phyloP scores from a whole-genome alignment of 2,113 vertebrate species.

The Sorex araneus region DNA sequence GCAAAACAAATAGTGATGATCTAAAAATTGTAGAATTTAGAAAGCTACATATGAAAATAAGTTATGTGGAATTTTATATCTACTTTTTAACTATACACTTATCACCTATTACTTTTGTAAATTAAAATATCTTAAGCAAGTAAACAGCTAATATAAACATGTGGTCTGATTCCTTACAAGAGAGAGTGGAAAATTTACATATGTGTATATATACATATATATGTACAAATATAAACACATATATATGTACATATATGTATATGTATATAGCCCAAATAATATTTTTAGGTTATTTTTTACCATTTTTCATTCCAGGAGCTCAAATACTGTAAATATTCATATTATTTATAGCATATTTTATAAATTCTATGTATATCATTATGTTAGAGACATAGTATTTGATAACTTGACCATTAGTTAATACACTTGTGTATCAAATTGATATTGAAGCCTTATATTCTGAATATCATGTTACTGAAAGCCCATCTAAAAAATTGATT shows the following conservation, averaged over 20 bases:
- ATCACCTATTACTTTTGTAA: background rate
- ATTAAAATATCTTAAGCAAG: slow-evolving; percentile 26
- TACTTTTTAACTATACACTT: no score
- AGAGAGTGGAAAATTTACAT: no score
- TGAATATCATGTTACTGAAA: slow-evolving; percentile 4
- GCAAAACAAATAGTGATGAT: background rate
- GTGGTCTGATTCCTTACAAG: background rate
- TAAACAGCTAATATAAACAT: background rate
- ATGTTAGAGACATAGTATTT: background rate
- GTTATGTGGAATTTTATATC: no score
- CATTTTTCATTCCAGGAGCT: background rate
- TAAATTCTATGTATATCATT: background rate
- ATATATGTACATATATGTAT: no score
- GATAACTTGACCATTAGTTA: background rate
- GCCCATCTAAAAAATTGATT: background rate
- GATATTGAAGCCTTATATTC: background rate
- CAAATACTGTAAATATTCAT: no score
- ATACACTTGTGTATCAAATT: background rate
- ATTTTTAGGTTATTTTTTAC: background rate
- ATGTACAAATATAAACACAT: background rate
- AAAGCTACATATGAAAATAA: background rate
- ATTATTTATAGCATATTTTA: background rate
- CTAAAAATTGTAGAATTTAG: slow-evolving; percentile 9
- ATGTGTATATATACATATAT: no score
- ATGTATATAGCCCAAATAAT: slow-evolving; percentile 10